Evolutionary conservation across 2,113 vertebrate genomes (phyloP).

Genomic region (Plecotus auritus): DNA sequence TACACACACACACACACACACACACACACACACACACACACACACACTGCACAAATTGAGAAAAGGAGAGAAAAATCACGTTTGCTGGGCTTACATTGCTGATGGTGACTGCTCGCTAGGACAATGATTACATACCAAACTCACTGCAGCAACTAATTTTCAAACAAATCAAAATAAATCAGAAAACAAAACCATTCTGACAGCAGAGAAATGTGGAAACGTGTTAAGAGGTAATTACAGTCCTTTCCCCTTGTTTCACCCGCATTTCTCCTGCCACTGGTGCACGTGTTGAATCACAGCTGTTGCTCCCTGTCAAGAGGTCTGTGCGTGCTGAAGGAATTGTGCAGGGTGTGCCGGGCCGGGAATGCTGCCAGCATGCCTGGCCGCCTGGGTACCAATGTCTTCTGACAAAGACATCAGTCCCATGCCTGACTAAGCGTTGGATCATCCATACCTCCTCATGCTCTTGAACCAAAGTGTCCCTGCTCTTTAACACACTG

Average conservation of each 20-base stretch:
- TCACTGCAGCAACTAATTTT: slow-evolving; percentile 51
- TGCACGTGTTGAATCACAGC: background rate
- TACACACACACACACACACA: background rate
- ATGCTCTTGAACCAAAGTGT: too few relatives aligned
- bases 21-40: too few relatives aligned
- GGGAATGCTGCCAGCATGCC: background rate
- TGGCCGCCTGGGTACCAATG: background rate
- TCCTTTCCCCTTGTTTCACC: slow-evolving; percentile 35
- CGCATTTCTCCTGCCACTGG: background rate
- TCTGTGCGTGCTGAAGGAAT: rapidly evolving
- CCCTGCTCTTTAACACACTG: too few relatives aligned
- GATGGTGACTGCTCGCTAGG: background rate
- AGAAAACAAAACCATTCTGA: slow-evolving; percentile 71
- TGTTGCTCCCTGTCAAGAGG: slow-evolving; percentile 35
- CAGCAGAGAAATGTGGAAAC: slow-evolving; percentile 61
- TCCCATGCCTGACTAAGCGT: background rate
- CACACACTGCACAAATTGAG: background rate
- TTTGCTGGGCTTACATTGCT: background rate
- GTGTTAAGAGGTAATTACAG: slow-evolving; percentile 66
- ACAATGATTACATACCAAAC: background rate
- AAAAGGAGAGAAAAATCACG: background rate
- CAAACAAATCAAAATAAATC: slow-evolving; percentile 71
- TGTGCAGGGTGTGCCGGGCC: background rate
- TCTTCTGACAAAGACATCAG: background rate
- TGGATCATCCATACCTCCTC: too few relatives aligned